Conservation (phyloP, 64 coral and sea anemone genomes). For the Montipora efflorescens region DNA sequence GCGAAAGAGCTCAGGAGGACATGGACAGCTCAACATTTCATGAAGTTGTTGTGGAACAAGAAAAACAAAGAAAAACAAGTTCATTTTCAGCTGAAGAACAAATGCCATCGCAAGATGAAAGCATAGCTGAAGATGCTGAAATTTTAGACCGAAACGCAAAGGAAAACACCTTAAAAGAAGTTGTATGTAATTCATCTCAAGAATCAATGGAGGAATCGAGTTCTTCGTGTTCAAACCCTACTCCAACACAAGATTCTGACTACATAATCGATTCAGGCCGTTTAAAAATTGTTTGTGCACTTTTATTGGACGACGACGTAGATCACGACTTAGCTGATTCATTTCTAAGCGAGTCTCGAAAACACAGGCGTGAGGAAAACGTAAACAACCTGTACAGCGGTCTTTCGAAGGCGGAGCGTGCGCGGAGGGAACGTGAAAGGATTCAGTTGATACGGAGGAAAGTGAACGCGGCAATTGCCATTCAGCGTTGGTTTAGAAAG, state of each 20-base stretch:
- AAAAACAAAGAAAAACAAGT: background rate
- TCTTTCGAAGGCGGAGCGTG: conserved; percentile 37
- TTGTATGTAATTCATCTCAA: background rate
- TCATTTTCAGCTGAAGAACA: background rate
- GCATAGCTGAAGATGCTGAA: background rate
- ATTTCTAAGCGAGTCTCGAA: background rate
- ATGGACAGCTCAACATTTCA: background rate
- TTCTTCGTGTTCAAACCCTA: background rate
- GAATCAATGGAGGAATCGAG: background rate
- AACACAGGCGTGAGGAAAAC: background rate
- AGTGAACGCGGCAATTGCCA: conserved; percentile 49
- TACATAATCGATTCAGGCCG: background rate
- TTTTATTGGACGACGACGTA: conserved; percentile 28
- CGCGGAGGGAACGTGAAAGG: conserved; percentile 57
- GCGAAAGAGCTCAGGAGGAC: background rate
- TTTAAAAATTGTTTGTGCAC: conserved; percentile 7
- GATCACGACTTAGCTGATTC: background rate
- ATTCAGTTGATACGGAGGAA: conserved; percentile 57
- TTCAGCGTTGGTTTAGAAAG: conserved; percentile 60
- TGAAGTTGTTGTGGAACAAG: background rate
- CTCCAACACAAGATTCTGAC: background rate
- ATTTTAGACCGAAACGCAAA: background rate
- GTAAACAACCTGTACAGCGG: background rate
- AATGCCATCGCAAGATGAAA: background rate
- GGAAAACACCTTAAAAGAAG: background rate